Base-by-base conservation (phyloP, 2,797 vertebrate genomes). In the Sorex maritimensis region DNA sequence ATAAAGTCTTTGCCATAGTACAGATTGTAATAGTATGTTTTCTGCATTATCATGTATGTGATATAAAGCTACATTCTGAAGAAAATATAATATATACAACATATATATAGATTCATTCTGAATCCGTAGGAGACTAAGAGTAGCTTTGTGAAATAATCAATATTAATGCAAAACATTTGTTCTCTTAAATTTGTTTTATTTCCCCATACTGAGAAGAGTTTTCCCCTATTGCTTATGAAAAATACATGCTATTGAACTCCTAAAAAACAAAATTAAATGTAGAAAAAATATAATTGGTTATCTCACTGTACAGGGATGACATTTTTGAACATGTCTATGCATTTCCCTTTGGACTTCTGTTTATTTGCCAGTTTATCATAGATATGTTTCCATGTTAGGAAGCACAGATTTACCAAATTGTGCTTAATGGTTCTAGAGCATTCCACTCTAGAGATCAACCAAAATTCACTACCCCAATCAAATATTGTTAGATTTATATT, bases 391-490 rank as follows among this genome's bases (percentile, higher is more conserved):
- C 81, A 24, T 52, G 73, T 80, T 82, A 86, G 86, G 44, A 85
- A 81, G 61, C 17, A 41, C 6, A 89, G 74, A 75, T 71, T 78
- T 84, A 67, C 28, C 41, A 91, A 89, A 89, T 79, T 87, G 52
- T 77, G 67, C 85, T 89, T 81, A 95, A 94, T 85, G 81, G 78
- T 58, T 94, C 92, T 85, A 49, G 74, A 87, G 41, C 11, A 85
- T 77, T 78, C 65, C 80, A 78, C 75, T 82, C 71, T 13, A 61
- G 72, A 68, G 34, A 61, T 11, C 6, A 73, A 77, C 58, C 86
- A 55, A 84, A 65, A 85, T 83, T 95, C 90, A 88, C 82, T 71
- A 71, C 72, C 30, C 80, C 41, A 65, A 77, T 95, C 88, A 83
- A 84, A 80, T 21, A 46, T 24, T 77, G 87, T 44, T 86, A 67